Evolutionary conservation across 2,797 vertebrate species (phyloP).

Genomic region (Argya squamiceps): DNA sequence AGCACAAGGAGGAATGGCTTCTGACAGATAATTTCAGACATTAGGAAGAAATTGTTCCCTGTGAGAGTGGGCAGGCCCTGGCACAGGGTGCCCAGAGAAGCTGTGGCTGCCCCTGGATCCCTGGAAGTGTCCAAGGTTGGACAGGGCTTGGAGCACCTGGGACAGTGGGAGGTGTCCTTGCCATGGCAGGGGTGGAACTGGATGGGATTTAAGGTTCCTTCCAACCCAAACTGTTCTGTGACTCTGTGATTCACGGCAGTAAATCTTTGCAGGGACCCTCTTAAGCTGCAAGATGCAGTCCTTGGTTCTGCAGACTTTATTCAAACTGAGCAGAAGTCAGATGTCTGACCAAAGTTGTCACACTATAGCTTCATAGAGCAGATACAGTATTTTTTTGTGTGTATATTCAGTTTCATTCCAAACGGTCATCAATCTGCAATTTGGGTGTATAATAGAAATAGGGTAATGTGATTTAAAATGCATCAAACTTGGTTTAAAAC

Average conservation of each 20-base stretch:
- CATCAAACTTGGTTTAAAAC: too few relatives aligned
- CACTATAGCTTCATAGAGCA: too few relatives aligned
- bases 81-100: background rate
- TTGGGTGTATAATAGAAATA: too few relatives aligned
- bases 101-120: background rate
- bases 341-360: too few relatives aligned
- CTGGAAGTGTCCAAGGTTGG: background rate
- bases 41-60: background rate
- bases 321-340: too few relatives aligned
- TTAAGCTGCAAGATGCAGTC: background rate
- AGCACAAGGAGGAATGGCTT: background rate
- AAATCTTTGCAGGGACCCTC: background rate
- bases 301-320: background rate
- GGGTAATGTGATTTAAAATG: too few relatives aligned
- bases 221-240: background rate
- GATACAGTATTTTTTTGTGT: too few relatives aligned
- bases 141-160: fast-evolving
- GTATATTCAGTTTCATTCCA: too few relatives aligned
- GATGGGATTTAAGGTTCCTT: background rate
- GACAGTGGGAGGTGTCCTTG: background rate
- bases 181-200: too few relatives aligned
- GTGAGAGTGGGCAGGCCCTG: fast-evolving
- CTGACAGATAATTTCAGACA: background rate
- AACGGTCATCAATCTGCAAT: too few relatives aligned
- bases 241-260: fast-evolving